Evolutionary conservation across 2,888 invertebrate species (phyloP).

Genomic region (Heteromyza rotundicornis): DNA sequence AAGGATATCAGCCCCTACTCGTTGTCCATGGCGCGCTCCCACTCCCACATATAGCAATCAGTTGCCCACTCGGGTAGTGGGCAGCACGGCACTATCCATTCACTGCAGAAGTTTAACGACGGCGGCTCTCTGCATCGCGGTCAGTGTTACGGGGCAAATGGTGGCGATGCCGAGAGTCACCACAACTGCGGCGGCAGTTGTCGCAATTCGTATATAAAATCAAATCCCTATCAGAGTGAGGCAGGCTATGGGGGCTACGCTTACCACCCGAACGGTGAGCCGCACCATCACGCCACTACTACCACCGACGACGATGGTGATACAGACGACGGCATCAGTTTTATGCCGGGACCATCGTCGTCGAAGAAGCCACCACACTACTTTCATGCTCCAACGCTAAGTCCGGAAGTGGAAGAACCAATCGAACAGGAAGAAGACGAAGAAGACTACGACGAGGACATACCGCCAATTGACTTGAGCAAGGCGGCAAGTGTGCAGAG

Average conservation of each 20-base stretch:
- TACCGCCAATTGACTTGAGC: conserved; percentile 52
- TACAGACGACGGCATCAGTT: conserved; percentile 56
- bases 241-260: conserved; percentile 55
- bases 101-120: conserved; percentile 38
- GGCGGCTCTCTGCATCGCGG: conserved; percentile 38
- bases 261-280: conserved; percentile 32
- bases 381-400: conserved; percentile 38
- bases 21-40: conserved; percentile 60
- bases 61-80: conserved; percentile 58
- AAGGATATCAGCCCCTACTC: conserved; percentile 61
- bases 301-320: conserved; percentile 41
- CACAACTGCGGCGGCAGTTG: conserved; percentile 56
- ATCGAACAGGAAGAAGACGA: conserved; percentile 39
- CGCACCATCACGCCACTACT: conserved; percentile 22
- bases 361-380: conserved; percentile 39
- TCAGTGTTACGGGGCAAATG: conserved; percentile 56
- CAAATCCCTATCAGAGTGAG: conserved; percentile 59
- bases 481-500: conserved; percentile 49
- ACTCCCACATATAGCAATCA: conserved; percentile 63
- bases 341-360: conserved; percentile 44
- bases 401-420: conserved; percentile 34
- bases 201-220: conserved; percentile 54
- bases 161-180: conserved; percentile 54
- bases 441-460: conserved; percentile 55
- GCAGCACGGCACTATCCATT: conserved; percentile 47